These are phyloP conservation scores for Cyanoramphus novaezelandiae DNA, from an alignment of 2,113 vertebrate genomes.

Conservation along the genomic window DNA sequence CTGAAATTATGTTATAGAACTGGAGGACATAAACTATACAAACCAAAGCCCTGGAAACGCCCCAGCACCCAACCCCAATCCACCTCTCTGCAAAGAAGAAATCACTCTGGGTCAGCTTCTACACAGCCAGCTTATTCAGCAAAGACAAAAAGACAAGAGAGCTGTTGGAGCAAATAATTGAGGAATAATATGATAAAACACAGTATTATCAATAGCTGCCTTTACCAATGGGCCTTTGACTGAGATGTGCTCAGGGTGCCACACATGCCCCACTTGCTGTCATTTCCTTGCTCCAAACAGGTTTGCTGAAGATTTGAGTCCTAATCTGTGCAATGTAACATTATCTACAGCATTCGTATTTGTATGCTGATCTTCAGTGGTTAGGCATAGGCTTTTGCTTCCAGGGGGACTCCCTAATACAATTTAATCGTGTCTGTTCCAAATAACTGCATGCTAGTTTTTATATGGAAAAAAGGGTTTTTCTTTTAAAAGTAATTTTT, in stretches of 20 bases:
- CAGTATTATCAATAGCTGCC: background rate
- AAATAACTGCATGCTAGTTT: background rate
- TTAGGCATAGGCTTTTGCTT: background rate
- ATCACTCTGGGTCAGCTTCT: background rate
- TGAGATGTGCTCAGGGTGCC: background rate
- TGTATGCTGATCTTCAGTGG: background rate
- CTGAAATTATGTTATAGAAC: background rate
- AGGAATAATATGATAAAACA: conserved; percentile 20
- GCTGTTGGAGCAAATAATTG: conserved; percentile 16
- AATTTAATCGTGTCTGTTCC: background rate
- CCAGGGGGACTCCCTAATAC: background rate
- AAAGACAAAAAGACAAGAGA: conserved; percentile 37
- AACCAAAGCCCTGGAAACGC: background rate
- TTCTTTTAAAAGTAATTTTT: background rate
- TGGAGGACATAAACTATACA: background rate
- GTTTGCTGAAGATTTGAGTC: conserved; percentile 31
- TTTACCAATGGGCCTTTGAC: background rate
- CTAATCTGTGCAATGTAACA: conserved; percentile 9
- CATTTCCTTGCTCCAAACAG: conserved; percentile 20
- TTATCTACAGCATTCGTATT: conserved; percentile 1
- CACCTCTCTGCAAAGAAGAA: background rate
- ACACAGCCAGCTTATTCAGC: background rate
- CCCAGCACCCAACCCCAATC: background rate
- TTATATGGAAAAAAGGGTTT: background rate
- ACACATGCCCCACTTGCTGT: background rate